These are phyloP conservation scores for Bruchidius siliquastri DNA, from an alignment of 2,888 invertebrate genomes.

Conservation along the genomic window DNA sequence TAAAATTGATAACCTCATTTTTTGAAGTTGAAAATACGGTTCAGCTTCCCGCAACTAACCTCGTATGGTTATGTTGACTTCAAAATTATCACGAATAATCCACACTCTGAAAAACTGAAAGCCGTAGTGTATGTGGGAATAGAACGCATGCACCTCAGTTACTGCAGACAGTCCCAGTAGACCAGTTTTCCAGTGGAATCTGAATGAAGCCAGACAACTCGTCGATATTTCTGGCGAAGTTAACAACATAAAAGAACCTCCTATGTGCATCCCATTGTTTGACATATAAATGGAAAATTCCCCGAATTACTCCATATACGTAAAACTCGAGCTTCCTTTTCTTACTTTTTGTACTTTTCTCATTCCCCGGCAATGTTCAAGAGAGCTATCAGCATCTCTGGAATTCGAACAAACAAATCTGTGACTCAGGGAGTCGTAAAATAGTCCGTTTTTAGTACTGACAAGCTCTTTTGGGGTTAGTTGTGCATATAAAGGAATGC, in stretches of 20 bases:
- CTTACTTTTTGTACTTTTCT: background rate
- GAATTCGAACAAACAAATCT: background rate
- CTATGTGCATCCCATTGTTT: background rate
- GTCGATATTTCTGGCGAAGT: background rate
- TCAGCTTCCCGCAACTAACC: too few species aligned
- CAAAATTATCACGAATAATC: too few species aligned
- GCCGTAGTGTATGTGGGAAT: too few species aligned
- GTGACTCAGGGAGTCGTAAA: background rate
- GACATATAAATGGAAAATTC: background rate
- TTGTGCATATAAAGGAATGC: too few species aligned
- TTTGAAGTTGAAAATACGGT: too few species aligned
- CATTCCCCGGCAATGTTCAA: background rate
- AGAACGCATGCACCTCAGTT: too few species aligned
- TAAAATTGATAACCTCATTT: too few species aligned
- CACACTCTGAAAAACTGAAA: too few species aligned
- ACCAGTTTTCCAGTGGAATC: background rate
- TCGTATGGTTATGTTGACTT: too few species aligned
- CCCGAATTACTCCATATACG: background rate
- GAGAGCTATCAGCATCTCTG: background rate
- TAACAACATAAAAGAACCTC: background rate
- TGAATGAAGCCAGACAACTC: background rate
- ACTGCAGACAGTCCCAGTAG: background rate
- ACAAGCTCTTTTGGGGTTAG: background rate
- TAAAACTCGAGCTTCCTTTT: background rate
- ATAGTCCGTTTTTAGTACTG: background rate